Percentiles rank a stretch among this genome's conserved stretches.
phyloP scores from a whole-genome alignment of 2,113 vertebrate species.

The Tympanuchus pallidicinctus region DNA sequence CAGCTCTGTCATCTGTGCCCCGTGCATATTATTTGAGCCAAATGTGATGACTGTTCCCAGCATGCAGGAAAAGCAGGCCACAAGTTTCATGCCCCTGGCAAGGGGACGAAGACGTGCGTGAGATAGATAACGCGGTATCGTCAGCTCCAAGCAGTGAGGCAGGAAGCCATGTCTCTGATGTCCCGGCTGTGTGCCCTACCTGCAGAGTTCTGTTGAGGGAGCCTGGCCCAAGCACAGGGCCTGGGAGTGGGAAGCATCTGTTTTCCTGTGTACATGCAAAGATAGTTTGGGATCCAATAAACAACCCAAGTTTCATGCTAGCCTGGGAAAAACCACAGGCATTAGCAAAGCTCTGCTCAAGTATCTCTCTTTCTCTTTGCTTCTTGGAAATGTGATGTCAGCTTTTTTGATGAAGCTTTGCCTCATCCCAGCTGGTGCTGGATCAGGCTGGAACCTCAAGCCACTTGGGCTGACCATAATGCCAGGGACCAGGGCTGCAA shows the following conservation, averaged over 20 bases:
- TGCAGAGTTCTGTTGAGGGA: background rate
- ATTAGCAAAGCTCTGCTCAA: background rate
- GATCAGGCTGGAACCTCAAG: background rate
- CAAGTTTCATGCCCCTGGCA: background rate
- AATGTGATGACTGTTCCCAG: background rate
- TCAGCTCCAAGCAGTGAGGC: background rate
- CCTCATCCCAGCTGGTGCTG: background rate
- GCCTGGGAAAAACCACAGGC: background rate
- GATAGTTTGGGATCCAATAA: constrained; percentile 36
- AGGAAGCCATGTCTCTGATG: constrained; percentile 3
- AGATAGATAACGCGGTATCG: constrained; percentile 14
- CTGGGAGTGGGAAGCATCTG: constrained; percentile 34
- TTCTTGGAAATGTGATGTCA: constrained; percentile 24
- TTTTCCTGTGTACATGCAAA: constrained; percentile 60
- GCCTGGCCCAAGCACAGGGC: background rate
- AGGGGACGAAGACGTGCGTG: background rate
- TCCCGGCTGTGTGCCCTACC: background rate
- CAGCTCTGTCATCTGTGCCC: background rate
- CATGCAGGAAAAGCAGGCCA: background rate
- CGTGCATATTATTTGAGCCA: accelerated
- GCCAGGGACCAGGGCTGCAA: background rate
- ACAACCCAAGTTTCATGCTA: constrained; percentile 16
- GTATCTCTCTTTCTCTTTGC: background rate
- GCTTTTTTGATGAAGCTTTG: background rate
- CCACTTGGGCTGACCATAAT: background rate